Evolutionary conservation across 2,113 vertebrate species (phyloP), one percentile per base, ranked within the genome.

Genomic region (Aix galericulata): DNA sequence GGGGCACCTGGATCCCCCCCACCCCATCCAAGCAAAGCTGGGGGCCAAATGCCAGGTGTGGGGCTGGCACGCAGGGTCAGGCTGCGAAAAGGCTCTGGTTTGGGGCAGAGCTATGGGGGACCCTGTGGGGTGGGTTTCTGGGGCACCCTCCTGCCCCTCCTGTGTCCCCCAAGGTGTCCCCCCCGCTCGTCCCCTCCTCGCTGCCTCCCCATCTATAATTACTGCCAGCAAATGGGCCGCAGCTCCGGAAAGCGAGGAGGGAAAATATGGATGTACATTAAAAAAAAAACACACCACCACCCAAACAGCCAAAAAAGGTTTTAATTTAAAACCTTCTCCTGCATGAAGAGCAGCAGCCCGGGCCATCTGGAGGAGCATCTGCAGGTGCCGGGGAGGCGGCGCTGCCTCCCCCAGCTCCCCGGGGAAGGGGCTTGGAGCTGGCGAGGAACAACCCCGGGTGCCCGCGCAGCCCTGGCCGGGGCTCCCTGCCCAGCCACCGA

Each of bases 331-430:
- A 36, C 25, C 46, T 80, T 92, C 90, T 73, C 59, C 77, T 3
- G 27, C 78, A 71, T 62, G 55, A 89, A 75, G 62, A 93, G 85
- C 88, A 82, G 48, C 88, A 71, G 81, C 81, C 52, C 3, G 23
- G 93, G 85, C 93, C 78, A 78, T 79, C 88, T 91, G 91, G 93
- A 93, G 76, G 64, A 96, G 94, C 91, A 91, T 73, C 86, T 93
- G 95, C 92, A 95, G 90, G 91, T 91, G 78, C 86, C 34, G 21
- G 6, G 66, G 80, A 92, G 91, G 94, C 15, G 25, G 62, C 7
- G 9, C 44, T 63, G 84, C 67, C 62, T 76, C 82, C 67, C 73
- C 38, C 55, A 66, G 74, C 68, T 79, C 68, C 52, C 13, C 1
- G 27, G 5, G 0, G 44, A 74, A 82, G 15, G 74, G 55, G 38